Base-by-base conservation (phyloP, 2,888 invertebrate genomes). In the Trypoxylon attenuatum region DNA sequence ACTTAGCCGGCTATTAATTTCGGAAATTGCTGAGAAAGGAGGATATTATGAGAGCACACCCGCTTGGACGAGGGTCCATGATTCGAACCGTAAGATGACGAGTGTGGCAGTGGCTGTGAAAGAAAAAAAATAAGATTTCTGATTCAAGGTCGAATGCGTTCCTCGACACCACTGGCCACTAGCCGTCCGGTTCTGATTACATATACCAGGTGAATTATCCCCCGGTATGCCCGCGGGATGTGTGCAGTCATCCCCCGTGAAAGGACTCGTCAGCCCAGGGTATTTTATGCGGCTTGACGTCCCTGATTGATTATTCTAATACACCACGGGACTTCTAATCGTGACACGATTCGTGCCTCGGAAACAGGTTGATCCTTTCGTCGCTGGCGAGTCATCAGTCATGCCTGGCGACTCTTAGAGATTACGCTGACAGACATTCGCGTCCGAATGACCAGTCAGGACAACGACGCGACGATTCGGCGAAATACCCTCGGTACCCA, bases 1-100 rank as follows among this genome's bases (percentile, higher is more conserved):
- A 86, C 86, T 87, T 87, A 87, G 84, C 77, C 81, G 75, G 84
- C 86, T 86, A 87, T 86, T 87, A 86, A 87, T 87, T 86, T 85
- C 80, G 81, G 82, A 82, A 85, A 85, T 86, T 81, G 85, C 84
- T 82, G 85, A 84, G 86, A 84, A 84, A 83, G 84, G 69, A 70
- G 70, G 71, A 76, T 73, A 75, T 76, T 76, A 74, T 68, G 66
- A 70, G 74, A 70, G 56, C 52, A 58, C 45, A 23, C 42, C 49
- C 56, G 66, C 43, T 52, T 50, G 58, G 47, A 58, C 52, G 46
- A 59, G 59, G 69, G 53, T 33, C 43, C 58, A 8, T 22, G 10
- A 29, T 10, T 16, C 43, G 25, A 43, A 43, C n/a, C 13, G 38
- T 3, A 29, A 25, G 47, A 33, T 18, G 19, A 47, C 19, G n/a